A percentile compares a stretch with the other conserved stretches of the same genome.
These are phyloP conservation scores for Colossoma macropomum DNA, from an alignment of 2,113 vertebrate species.

Conservation along the genomic window DNA sequence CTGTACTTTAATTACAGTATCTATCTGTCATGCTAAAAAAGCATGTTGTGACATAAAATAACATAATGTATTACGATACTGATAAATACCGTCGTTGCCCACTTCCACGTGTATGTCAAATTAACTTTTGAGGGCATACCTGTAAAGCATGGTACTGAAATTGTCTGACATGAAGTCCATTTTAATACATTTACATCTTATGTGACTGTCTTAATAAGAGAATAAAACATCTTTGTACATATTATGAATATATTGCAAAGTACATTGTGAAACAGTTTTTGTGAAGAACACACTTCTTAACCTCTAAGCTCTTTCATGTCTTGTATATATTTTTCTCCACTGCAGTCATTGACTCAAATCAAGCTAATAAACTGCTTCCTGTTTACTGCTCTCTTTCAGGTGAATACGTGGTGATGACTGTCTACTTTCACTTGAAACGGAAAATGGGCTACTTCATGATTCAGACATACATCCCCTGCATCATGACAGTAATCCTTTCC, in stretches of 20 bases:
- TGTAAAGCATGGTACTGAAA: neutral
- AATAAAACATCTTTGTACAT: neutral
- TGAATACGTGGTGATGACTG: constrained; percentile 99
- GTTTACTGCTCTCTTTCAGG: constrained; percentile 75
- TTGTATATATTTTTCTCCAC: neutral
- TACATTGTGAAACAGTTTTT: neutral
- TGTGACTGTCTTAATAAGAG: neutral
- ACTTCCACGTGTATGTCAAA: too few species aligned
- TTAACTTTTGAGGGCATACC: neutral
- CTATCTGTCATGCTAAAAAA: too few species aligned
- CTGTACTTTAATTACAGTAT: too few species aligned
- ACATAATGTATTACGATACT: too few species aligned
- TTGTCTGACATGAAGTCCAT: neutral
- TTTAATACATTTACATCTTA: too few species aligned
- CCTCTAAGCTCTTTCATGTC: neutral
- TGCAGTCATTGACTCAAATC: neutral
- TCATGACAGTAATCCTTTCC: constrained; percentile 99
- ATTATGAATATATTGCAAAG: neutral
- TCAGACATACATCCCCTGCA: constrained; percentile 99
- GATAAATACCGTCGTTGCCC: too few species aligned
- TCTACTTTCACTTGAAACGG: constrained; percentile 93
- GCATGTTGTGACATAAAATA: too few species aligned
- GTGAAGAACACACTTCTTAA: neutral
- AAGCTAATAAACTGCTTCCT: constrained; percentile 27
- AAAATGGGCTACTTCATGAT: constrained; percentile 99